Evolutionary conservation across 2,888 invertebrate species (phyloP).

Genomic region (Autographa gamma): DNA sequence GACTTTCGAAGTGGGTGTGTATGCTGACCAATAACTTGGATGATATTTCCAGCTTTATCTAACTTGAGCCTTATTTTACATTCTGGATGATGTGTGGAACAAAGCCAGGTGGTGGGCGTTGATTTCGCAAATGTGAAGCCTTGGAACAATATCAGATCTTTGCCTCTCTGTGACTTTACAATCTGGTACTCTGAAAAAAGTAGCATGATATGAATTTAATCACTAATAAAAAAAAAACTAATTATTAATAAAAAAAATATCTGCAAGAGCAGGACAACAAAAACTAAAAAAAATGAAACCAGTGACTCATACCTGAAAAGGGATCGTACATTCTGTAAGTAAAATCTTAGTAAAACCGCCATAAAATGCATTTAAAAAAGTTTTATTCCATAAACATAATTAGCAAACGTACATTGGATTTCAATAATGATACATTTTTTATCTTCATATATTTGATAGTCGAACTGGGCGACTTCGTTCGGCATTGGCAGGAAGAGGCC

Average conservation of each 20-base stretch:
- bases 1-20: conserved; percentile 50
- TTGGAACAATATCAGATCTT: conserved; percentile 60
- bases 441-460: too few relatives aligned
- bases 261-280: too few relatives aligned
- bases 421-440: not conserved
- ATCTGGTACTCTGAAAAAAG: conserved; percentile 50
- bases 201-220: not conserved
- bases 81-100: conserved; percentile 53
- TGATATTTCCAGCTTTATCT: conserved; percentile 18
- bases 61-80: conserved; percentile 39
- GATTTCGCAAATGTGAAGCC: conserved; percentile 64
- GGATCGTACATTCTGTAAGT: too few relatives aligned
- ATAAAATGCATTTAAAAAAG: not conserved
- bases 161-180: conserved; percentile 65
- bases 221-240: too few relatives aligned
- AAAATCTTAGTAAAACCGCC: not conserved
- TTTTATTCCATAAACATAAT: not conserved
- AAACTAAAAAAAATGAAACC: too few relatives aligned
- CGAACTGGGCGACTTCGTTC: too few relatives aligned
- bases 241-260: too few relatives aligned
- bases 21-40: conserved; percentile 20
- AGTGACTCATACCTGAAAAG: too few relatives aligned
- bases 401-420: not conserved
- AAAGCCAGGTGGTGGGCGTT: conserved; percentile 55
- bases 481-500: too few relatives aligned